These are phyloP conservation scores for Scolanthus callimorphus DNA, from an alignment of 92 coral and sea anemone species.

Conservation along the genomic window DNA sequence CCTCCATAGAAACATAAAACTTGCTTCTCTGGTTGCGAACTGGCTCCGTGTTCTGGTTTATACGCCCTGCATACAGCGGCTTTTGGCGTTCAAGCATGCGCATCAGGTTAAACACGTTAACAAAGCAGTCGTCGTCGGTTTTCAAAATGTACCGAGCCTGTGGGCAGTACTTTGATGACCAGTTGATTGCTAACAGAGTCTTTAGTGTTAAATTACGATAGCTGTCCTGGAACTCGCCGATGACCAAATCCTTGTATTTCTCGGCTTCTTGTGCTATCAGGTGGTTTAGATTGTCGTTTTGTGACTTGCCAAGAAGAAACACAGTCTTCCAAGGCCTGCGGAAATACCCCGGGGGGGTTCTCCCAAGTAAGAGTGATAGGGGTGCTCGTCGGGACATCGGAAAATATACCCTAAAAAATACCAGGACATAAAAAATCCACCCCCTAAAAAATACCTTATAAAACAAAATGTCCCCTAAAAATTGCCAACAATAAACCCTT, in stretches of 20 bases:
- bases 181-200: slow-evolving; percentile 53
- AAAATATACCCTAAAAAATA: too few relatives aligned
- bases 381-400: too few relatives aligned
- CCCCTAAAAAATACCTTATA: too few relatives aligned
- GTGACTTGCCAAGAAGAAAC: slow-evolving; percentile 56
- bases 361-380: too few relatives aligned
- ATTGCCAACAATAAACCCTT: too few relatives aligned
- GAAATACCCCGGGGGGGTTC: too few relatives aligned
- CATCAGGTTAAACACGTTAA: slow-evolving; percentile 32
- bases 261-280: slow-evolving; percentile 41
- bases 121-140: slow-evolving; percentile 76
- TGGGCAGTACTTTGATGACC: slow-evolving; percentile 50
- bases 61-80: slow-evolving; percentile 57
- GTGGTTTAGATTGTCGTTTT: slow-evolving; percentile 15
- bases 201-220: slow-evolving; percentile 53
- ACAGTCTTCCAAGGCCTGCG: slow-evolving; percentile 71
- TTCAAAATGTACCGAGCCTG: slow-evolving; percentile 62
- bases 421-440: too few relatives aligned
- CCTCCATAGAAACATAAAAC: slow-evolving; percentile 11
- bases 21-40: slow-evolving; percentile 19
- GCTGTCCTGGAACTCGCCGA: slow-evolving; percentile 67
- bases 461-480: too few relatives aligned
- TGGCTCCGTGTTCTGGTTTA: slow-evolving; percentile 1
- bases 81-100: slow-evolving; percentile 32
- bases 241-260: slow-evolving; percentile 42